Conservation (phyloP, 2,113 vertebrate genomes). For the Ceyx cyanopectus region DNA sequence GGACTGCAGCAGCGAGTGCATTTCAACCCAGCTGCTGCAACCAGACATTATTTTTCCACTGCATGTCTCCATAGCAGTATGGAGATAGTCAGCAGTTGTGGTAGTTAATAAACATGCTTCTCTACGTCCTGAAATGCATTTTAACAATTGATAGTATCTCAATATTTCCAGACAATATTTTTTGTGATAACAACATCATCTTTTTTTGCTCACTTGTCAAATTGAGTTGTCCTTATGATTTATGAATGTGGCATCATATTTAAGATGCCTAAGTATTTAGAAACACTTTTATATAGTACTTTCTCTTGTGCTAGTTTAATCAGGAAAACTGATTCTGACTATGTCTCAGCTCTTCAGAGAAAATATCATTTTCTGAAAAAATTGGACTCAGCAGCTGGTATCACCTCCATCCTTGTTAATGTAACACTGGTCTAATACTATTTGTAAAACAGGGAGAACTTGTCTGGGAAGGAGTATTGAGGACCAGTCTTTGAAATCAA, state of each 20-base stretch:
- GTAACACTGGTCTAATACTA: neutral
- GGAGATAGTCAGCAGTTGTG: neutral
- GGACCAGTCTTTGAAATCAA: neutral
- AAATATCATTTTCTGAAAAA: neutral
- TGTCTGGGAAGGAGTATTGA: neutral
- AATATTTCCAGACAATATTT: neutral
- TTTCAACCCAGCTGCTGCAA: neutral
- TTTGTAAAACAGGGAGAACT: neutral
- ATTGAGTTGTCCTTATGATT: neutral
- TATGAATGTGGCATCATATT: neutral
- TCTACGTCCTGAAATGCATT: neutral
- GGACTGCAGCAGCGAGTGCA: neutral
- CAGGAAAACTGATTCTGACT: neutral
- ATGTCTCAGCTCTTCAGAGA: neutral
- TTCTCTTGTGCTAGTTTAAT: neutral
- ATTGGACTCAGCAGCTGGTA: neutral
- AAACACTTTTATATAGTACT: neutral
- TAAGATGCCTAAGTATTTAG: neutral
- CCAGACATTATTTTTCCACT: neutral
- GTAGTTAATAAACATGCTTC: neutral
- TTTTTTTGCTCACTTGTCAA: neutral
- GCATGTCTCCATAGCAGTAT: neutral
- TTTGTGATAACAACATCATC: neutral
- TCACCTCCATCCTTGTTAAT: neutral
- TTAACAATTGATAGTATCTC: neutral